Conservation (phyloP, 1,140 invertebrate species). For the Euwallacea similis region DNA sequence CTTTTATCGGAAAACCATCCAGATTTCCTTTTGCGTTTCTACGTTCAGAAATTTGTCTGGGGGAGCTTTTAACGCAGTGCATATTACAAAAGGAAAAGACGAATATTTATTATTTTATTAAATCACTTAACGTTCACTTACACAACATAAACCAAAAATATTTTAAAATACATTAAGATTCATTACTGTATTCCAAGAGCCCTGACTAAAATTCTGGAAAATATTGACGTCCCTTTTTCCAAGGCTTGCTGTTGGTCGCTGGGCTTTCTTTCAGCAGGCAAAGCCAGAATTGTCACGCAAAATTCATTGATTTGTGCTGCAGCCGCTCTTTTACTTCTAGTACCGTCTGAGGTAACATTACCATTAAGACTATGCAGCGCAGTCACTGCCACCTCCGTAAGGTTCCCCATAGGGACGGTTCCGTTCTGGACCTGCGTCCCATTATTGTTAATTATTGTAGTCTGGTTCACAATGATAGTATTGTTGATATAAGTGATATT, state of each 20-base stretch:
- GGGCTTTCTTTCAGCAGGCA: slow-evolving; percentile 40
- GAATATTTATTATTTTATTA: no score
- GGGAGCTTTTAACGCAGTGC: no score
- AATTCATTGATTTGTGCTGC: slow-evolving; percentile 25
- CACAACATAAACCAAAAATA: no score
- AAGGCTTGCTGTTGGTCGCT: slow-evolving; percentile 36
- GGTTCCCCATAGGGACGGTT: slow-evolving; percentile 8
- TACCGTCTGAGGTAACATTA: slow-evolving; percentile 14
- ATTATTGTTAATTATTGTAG: slow-evolving; percentile 34
- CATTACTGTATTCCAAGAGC: slow-evolving; percentile 29
- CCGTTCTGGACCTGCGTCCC: slow-evolving; percentile 1
- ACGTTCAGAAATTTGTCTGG: no score
- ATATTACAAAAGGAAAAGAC: no score
- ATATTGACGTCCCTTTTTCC: slow-evolving; percentile 24
- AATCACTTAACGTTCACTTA: no score
- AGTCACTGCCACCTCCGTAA: not conserved
- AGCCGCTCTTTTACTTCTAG: slow-evolving; percentile 26
- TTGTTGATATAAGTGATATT: slow-evolving; percentile 44
- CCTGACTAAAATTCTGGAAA: slow-evolving; percentile 37
- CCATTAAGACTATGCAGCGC: not conserved
- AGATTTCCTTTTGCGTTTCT: no score
- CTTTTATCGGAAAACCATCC: no score
- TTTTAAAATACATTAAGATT: no score
- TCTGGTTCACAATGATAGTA: slow-evolving; percentile 34
- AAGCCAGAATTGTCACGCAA: slow-evolving; percentile 43